A percentile compares a stretch with the other conserved stretches of the same genome.
Evolutionary conservation across 2,888 invertebrate species (phyloP).

Genomic region (Ormyrus labotus): DNA sequence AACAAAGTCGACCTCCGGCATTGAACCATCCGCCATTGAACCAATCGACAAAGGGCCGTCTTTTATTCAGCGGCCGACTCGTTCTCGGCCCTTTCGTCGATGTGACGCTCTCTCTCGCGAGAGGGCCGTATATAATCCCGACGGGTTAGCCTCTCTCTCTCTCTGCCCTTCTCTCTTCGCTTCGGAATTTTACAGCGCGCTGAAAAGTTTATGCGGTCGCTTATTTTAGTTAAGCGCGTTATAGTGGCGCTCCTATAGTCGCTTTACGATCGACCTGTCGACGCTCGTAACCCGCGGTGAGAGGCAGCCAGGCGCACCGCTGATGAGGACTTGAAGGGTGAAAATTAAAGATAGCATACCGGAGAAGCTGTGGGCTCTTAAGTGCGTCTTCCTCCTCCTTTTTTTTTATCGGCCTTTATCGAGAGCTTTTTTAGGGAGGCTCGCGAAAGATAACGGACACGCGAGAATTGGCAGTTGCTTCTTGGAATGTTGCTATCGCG

Average conservation of each 20-base stretch:
- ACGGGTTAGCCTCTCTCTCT: background rate
- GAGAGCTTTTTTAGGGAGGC: too few relatives aligned
- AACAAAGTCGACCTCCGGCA: too few relatives aligned
- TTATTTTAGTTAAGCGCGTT: conserved; percentile 66
- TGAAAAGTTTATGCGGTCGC: conserved; percentile 69
- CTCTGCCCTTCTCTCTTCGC: background rate
- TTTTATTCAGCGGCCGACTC: too few relatives aligned
- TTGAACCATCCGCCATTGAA: too few relatives aligned
- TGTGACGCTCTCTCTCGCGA: too few relatives aligned
- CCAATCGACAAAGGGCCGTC: too few relatives aligned
- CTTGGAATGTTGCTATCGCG: too few relatives aligned
- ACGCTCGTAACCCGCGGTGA: conserved; percentile 27
- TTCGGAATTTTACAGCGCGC: conserved; percentile 52
- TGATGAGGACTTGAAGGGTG: conserved; percentile 28
- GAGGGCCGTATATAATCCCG: conserved; percentile 7
- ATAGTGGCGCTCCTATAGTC: conserved; percentile 51
- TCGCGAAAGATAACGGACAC: too few relatives aligned
- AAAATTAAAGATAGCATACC: conserved; percentile 34
- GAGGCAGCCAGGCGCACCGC: background rate
- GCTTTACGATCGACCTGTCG: conserved; percentile 61
- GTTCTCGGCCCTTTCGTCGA: too few relatives aligned
- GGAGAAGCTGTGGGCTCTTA: background rate
- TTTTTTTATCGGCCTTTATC: too few relatives aligned
- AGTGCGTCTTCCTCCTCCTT: background rate
- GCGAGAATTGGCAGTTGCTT: too few relatives aligned